Base-by-base conservation (phyloP, 2,888 invertebrate genomes). In the Gisinianus flammeolus region DNA sequence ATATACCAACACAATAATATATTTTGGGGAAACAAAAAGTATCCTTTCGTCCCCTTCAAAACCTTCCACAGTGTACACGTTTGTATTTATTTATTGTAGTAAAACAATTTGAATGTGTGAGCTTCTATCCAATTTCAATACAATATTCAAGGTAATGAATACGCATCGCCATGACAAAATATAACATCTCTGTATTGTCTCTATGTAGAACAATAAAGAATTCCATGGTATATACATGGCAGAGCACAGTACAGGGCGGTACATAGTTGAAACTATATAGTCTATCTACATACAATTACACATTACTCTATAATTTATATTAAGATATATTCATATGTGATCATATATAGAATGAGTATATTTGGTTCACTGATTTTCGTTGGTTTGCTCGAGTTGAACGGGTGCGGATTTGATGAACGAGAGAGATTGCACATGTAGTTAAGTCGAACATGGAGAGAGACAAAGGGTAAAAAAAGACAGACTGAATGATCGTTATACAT, bases 301-400 rank as follows among this genome's bases (percentile, higher is more conserved):
- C 5, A 12, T 35, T 35, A 35, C 35, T 5, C n/a, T n/a, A n/a
- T n/a, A n/a, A n/a, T n/a, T n/a, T n/a, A n/a, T n/a, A n/a, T n/a
- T n/a, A n/a, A n/a, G n/a, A n/a, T n/a, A n/a, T n/a, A n/a, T n/a
- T n/a, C n/a, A n/a, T n/a, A n/a, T n/a, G n/a, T n/a, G n/a, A n/a
- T n/a, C n/a, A n/a, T n/a, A n/a, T n/a, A n/a, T n/a, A n/a, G n/a
- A n/a, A n/a, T n/a, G n/a, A n/a, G n/a, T n/a, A n/a, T 56, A 30
- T 67, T 67, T 31, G 67, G 67, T 67, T 30, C 67, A 22, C 8
- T 67, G 67, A 31, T 67, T 67, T 30, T 67, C 67, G n/a, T 28
- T 67, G 24, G 24, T 22, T 44, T 69, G 67, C 31, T 26, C 6
- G 19, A 44, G 6, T 8, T 67, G 35, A 52, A 54, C 54, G 8